Evolutionary conservation across 2,888 invertebrate species (phyloP).

Genomic region (Drosophila pseudotalamancana): DNA sequence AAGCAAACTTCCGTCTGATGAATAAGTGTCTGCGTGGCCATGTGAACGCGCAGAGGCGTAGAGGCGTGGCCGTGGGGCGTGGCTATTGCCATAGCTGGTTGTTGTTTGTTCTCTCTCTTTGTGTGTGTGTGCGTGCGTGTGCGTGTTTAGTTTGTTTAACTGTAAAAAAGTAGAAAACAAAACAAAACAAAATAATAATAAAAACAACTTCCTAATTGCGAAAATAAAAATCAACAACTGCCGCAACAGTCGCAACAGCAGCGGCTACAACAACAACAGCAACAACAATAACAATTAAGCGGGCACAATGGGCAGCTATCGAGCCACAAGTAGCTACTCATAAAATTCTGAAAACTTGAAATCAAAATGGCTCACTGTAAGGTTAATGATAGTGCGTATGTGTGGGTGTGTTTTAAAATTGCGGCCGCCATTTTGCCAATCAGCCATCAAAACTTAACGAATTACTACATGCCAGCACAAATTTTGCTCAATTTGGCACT

Average conservation of each 20-base stretch:
- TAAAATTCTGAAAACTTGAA: not conserved
- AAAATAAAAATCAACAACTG: slow-evolving; percentile 74
- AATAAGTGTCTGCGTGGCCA: slow-evolving; percentile 72
- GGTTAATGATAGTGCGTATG: no score
- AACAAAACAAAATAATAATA: slow-evolving; percentile 48
- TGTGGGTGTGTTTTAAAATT: not conserved
- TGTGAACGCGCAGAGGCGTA: slow-evolving; percentile 28
- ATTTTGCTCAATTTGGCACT: no score
- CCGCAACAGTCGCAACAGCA: slow-evolving; percentile 34
- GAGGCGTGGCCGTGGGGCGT: slow-evolving; percentile 38
- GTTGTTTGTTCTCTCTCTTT: no score
- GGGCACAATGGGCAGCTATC: slow-evolving; percentile 38
- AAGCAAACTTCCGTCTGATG: slow-evolving; percentile 77
- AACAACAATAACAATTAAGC: slow-evolving; percentile 15
- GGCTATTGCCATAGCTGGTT: slow-evolving; percentile 44
- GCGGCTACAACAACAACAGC: slow-evolving; percentile 17
- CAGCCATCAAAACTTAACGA: not conserved
- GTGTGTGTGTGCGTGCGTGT: no score
- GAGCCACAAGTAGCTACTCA: not conserved
- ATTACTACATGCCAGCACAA: not conserved
- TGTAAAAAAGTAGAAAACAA: slow-evolving; percentile 52
- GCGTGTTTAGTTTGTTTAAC: slow-evolving; percentile 64
- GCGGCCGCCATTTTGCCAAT: not conserved
- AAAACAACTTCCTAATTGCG: slow-evolving; percentile 76
- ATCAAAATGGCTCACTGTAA: not conserved